Base-by-base conservation (phyloP, 1,140 invertebrate species). In the Anastatus disparis region DNA sequence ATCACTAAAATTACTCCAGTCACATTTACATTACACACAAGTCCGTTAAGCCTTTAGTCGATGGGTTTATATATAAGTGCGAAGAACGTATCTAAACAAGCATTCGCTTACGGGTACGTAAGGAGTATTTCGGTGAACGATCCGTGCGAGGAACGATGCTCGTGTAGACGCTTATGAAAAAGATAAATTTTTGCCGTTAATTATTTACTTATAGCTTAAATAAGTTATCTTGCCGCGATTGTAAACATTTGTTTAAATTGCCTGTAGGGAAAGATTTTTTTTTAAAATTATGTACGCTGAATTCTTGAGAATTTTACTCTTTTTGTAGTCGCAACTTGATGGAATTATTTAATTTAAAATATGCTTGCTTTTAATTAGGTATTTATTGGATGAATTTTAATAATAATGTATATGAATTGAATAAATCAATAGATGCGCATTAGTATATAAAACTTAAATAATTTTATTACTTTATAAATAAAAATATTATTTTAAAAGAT, bases 141-240 rank as follows among this genome's bases (percentile, higher is more conserved):
- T 56, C 17, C 1, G 4, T 35, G 53, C 9, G 8, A 6, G 26
- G 29, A 6, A 53, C 9, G 27, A 29, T 1, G n/a, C 20, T 27
- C 20, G 17, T 38, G 29, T 40, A n/a, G 29, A 27, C 26, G 6
- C 55, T 20, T 3, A 15, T 26, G 24, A 12, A 27, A 6, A 9
- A 26, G 24, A 50, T 63, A 48, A 1, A n/a, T n/a, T 27, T 17
- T 50, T 29, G 9, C 6, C 17, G 17, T 13, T 67, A 67, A 67
- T 58, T 58, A 67, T 48, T 67, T 59, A 58, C 55, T 56, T 55
- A 46, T 27, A 26, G 8, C 22, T 52, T 44, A 44, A 67, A 67
- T 67, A 56, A 58, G 26, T 67, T 58, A 58, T 58, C n/a, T n/a
- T n/a, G n/a, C n/a, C n/a, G n/a, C n/a, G n/a, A n/a, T n/a, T n/a